Conservation (phyloP, 2,888 invertebrate species). For the Ophion obscuratus region DNA sequence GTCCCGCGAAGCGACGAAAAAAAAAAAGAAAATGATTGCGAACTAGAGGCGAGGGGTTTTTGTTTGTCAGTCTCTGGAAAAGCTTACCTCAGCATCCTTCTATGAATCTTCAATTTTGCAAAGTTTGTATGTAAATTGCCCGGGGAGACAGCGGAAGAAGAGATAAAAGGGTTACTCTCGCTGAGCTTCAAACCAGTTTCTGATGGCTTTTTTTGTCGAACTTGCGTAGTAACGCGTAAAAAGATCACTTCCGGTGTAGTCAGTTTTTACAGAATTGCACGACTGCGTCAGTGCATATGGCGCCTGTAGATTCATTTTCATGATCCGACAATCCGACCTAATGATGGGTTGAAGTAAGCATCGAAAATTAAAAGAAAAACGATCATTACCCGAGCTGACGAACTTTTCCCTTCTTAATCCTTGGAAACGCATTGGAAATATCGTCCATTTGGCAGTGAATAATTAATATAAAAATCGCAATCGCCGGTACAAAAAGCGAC, state of each 20-base stretch:
- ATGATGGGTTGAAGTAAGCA: conserved; percentile 49
- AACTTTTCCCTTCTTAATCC: conserved; percentile 41
- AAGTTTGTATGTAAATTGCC: neutral
- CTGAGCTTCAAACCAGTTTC: neutral
- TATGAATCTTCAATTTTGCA: neutral
- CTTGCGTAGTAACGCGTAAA: neutral
- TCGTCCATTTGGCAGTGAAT: conserved; percentile 50
- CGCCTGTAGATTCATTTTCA: neutral
- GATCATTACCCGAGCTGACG: neutral
- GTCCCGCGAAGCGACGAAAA: conserved; percentile 39
- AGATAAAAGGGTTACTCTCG: neutral
- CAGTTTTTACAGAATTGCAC: neutral
- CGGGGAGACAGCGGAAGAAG: neutral
- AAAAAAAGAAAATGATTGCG: conserved; percentile 1
- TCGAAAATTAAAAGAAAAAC: conserved; percentile 12
- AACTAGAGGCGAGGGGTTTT: neutral
- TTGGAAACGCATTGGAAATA: conserved; percentile 34
- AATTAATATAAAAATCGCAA: neutral
- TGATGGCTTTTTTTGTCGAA: neutral
- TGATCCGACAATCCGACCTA: neutral
- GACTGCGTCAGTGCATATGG: neutral
- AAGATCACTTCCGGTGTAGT: neutral
- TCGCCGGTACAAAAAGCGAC: conserved; percentile 2
- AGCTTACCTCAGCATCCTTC: conserved; percentile 1
- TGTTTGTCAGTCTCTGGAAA: conserved; percentile 12